phyloP scores from a whole-genome alignment of 2,888 invertebrate species.

The Mantis religiosa region DNA sequence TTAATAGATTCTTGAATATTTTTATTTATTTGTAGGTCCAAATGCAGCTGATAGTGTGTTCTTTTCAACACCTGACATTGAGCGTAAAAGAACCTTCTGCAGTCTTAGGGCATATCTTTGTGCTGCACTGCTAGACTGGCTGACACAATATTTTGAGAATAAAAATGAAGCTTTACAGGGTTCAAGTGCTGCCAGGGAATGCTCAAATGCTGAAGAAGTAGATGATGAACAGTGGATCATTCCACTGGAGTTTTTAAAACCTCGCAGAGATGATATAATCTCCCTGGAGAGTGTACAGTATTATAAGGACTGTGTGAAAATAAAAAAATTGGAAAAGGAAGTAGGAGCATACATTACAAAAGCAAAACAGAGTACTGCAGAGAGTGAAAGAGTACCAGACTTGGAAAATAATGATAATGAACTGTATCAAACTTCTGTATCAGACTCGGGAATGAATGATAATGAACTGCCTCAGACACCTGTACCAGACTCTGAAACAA shows the following conservation, averaged over 20 bases:
- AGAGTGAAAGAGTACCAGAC: background rate
- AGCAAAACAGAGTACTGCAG: background rate
- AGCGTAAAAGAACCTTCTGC: background rate
- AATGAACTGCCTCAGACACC: background rate
- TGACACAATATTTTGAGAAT: background rate
- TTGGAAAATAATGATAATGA: background rate
- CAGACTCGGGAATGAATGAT: background rate
- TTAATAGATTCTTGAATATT: background rate
- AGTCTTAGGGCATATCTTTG: background rate
- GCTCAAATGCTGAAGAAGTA: too few species aligned
- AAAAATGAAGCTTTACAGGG: background rate
- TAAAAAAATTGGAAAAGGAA: conserved; percentile 17
- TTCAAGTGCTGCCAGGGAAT: background rate
- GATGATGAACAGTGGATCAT: background rate
- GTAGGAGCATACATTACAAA: background rate
- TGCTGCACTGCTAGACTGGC: background rate
- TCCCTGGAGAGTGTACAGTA: background rate
- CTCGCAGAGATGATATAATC: background rate
- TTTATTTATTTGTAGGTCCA: background rate
- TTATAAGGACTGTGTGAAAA: conserved; percentile 14
- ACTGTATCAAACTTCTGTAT: background rate
- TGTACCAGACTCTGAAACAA: background rate
- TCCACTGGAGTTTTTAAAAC: background rate
- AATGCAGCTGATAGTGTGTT: background rate
- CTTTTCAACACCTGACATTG: background rate